Percentiles rank a stretch among this genome's conserved stretches.
These are phyloP conservation scores for Liasis olivaceus DNA, from an alignment of 2,797 vertebrate genomes.

Conservation along the genomic window DNA sequence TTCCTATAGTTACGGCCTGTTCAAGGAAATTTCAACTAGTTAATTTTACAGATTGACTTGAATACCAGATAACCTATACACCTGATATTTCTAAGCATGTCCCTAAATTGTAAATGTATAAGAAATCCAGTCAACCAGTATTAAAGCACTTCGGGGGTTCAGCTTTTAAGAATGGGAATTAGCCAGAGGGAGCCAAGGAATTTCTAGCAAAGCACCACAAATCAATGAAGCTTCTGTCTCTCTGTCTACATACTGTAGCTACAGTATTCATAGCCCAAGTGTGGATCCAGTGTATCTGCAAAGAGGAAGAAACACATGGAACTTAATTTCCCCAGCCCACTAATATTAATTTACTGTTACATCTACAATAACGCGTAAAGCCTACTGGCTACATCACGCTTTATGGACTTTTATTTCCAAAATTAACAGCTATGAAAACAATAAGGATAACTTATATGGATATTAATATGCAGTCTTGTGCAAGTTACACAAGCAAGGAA, in stretches of 20 bases:
- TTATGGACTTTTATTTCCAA: slow-evolving; percentile 25
- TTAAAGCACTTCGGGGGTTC: neutral
- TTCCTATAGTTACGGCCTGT: neutral
- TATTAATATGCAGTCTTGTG: neutral
- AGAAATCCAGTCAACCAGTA: neutral
- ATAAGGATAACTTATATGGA: neutral
- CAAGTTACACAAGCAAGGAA: neutral
- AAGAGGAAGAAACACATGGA: neutral
- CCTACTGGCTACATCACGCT: slow-evolving; percentile 41
- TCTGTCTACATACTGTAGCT: neutral
- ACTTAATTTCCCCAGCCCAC: neutral
- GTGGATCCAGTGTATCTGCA: neutral
- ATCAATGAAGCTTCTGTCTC: neutral
- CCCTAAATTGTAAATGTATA: neutral
- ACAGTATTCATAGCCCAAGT: neutral
- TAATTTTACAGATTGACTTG: neutral
- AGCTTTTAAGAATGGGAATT: neutral
- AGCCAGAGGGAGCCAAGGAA: neutral
- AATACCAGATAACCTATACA: neutral
- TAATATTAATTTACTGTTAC: neutral
- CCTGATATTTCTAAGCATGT: neutral
- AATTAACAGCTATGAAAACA: neutral
- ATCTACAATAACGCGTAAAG: rapidly evolving
- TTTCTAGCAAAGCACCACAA: neutral
- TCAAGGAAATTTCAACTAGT: neutral